phyloP scores from a whole-genome alignment of 1,140 invertebrate genomes.

The Callitettix versicolor region DNA sequence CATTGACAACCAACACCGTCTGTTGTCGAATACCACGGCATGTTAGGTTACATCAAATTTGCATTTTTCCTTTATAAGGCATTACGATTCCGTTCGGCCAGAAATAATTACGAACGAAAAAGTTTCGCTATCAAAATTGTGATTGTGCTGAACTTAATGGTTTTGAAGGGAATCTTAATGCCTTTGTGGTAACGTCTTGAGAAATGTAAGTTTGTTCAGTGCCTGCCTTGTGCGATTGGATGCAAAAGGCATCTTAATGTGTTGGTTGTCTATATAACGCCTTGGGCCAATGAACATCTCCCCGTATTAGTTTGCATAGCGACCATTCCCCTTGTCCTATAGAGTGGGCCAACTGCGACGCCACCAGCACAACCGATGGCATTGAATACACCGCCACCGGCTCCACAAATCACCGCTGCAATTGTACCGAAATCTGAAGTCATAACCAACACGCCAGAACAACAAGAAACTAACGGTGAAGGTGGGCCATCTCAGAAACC shows the following conservation, averaged over 20 bases:
- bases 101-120: too few relatives aligned
- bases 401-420: background rate
- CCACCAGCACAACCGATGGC: conserved; percentile 4
- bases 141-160: too few relatives aligned
- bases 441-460: conserved; percentile 1
- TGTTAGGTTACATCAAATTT: too few relatives aligned
- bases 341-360: background rate
- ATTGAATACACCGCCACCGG: conserved; percentile 3
- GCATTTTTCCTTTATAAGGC: too few relatives aligned
- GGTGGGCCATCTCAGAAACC: conserved; percentile 23
- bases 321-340: conserved; percentile 6
- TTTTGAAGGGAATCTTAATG: too few relatives aligned
- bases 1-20: conserved; percentile 18
- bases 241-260: conserved; percentile 12
- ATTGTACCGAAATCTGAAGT: background rate
- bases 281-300: conserved; percentile 19
- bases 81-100: too few relatives aligned
- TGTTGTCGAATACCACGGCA: too few relatives aligned
- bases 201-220: too few relatives aligned
- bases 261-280: conserved; percentile 19
- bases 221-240: too few relatives aligned
- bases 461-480: conserved; percentile 22
- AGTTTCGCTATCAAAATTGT: too few relatives aligned
- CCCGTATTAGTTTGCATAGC: conserved; percentile 21
- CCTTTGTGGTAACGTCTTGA: too few relatives aligned